Base-by-base conservation (phyloP, 2,113 vertebrate species). In the Eupsittula cactorum region DNA sequence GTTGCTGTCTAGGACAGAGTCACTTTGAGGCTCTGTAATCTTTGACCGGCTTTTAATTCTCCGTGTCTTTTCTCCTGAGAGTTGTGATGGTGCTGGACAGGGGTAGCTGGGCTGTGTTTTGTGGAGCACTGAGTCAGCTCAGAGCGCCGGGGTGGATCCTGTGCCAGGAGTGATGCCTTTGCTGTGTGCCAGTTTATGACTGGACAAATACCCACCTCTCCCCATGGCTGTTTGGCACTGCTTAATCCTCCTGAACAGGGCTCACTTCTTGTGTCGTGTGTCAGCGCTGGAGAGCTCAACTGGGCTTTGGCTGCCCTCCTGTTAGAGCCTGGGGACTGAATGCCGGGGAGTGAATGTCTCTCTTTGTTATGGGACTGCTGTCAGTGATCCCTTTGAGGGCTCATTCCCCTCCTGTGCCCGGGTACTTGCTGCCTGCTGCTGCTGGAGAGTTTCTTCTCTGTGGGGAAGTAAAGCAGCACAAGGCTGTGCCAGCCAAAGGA, bases 251-350 rank as follows among this genome's bases (percentile, higher is more conserved):
- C 59, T 1, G 0, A 9, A 6, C 41, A 13, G 57, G 57, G n/a
- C n/a, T 59, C 33, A 10, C 57, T 46, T 18, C 47, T 4, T 0
- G 21, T 16, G 41, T 9, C 1, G 1, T 2, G 49, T 11, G 41
- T 4, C 3, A 16, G 2, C 1, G 0, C 55, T 2, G 16, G 25
- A 55, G 28, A 3, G 75, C 77, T 42, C 28, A 1, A 0, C 44
- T 0, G 50, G 13, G 15, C 15, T 59, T 31, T 17, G 76, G 60
- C 60, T n/a, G 83, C 49, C 47, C 76, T 55, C 12, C 2, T 4
- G 33, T 3, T 16, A 16, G 8, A 77, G 63, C 62, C 93, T 5
- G 11, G 52, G 71, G 49, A 23, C 52, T 20, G 79, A 47, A 27
- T 16, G 41, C 7, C 5, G 53, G 79, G 44, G 52, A 60, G 11